These are phyloP conservation scores for Rhabditophanes sp. DNA, from an alignment of 2,888 invertebrate genomes.

Conservation along the genomic window DNA sequence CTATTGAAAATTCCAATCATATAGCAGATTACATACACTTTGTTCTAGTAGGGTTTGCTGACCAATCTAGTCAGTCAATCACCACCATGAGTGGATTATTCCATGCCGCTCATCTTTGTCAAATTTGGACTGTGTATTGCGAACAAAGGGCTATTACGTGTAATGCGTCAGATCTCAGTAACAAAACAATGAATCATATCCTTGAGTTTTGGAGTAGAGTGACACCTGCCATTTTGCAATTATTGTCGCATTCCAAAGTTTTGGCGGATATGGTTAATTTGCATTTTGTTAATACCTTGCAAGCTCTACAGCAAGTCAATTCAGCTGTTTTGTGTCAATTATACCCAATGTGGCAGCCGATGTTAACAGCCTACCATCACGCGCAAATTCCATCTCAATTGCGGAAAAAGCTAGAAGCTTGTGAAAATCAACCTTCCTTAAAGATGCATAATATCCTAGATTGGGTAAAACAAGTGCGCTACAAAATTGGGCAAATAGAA, in stretches of 20 bases:
- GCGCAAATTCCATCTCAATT: conserved; percentile 53
- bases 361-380: conserved; percentile 78
- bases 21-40: conserved; percentile 92
- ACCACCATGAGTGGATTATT: conserved; percentile 87
- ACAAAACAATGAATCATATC: conserved; percentile 13
- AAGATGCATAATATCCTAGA: conserved; percentile 26
- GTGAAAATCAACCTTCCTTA: conserved; percentile 62
- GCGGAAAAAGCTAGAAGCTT: conserved; percentile 56
- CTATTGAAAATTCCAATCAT: conserved; percentile 83
- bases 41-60: conserved; percentile 88
- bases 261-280: conserved; percentile 91
- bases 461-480: conserved; percentile 79
- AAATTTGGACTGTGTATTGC: conserved; percentile 93
- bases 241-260: conserved; percentile 76
- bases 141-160: conserved; percentile 67
- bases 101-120: conserved; percentile 90
- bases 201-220: conserved; percentile 97
- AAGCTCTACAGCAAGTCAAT: conserved; percentile 81
- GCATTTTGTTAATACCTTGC: conserved; percentile 81
- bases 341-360: conserved; percentile 85
- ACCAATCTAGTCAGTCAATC: conserved; percentile 72
- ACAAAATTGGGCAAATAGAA: conserved; percentile 95
- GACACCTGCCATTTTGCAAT: conserved; percentile 79
- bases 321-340: conserved; percentile 77
- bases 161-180: conserved; percentile 2